Conservation (phyloP, 1,140 invertebrate species). For the Temnothorax curvispinosus region DNA sequence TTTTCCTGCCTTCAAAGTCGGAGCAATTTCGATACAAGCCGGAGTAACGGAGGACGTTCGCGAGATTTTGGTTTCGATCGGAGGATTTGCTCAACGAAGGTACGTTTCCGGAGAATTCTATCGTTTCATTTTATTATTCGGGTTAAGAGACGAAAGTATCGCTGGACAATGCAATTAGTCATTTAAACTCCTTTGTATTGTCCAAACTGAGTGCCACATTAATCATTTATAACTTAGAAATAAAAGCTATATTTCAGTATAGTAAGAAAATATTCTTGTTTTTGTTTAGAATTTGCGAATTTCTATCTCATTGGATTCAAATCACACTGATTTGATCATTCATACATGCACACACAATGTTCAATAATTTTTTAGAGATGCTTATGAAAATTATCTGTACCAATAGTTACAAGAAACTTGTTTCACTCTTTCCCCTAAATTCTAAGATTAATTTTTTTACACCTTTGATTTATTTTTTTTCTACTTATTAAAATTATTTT, state of each 20-base stretch:
- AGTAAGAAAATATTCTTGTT: not conserved
- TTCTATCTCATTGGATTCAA: not conserved
- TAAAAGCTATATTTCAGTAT: not conserved
- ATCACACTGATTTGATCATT: not conserved
- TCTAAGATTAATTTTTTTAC: not conserved
- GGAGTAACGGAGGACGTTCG: not conserved
- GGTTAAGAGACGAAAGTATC: not conserved
- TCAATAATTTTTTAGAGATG: not conserved
- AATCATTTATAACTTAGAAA: not conserved
- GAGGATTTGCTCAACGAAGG: conserved; percentile 31
- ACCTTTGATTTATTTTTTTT: not conserved
- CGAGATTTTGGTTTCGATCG: conserved; percentile 35
- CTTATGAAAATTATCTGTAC: not conserved
- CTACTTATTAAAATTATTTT: not conserved
- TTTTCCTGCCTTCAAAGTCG: conserved; percentile 23
- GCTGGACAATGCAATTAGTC: too few species aligned
- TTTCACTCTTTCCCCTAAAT: not conserved
- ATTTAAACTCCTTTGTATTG: not conserved
- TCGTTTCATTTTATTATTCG: not conserved
- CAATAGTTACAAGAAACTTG: not conserved
- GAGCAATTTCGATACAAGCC: conserved; percentile 19
- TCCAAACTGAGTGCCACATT: not conserved
- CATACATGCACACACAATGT: not conserved
- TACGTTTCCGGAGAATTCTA: conserved; percentile 4
- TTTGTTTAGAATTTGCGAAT: not conserved